Evolutionary conservation across 2,113 vertebrate species (phyloP), one percentile per base, ranked within the genome.

Genomic region (Pipa parva): DNA sequence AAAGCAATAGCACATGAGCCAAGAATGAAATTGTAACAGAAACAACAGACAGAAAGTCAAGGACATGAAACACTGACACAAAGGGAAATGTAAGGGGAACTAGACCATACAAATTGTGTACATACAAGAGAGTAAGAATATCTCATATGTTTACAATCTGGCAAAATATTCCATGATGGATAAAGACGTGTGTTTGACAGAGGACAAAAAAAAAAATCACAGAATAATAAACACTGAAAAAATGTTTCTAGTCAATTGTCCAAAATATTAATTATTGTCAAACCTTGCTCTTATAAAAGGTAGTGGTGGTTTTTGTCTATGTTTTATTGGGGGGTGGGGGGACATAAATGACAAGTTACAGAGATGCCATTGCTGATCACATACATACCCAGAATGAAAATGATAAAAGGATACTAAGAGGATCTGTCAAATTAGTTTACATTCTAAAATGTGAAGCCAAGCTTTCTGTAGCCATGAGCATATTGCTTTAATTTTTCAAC

Each of bases 401-500:
- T 92, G 87, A 88, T 85, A 89, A 85, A 87, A 69, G 61, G 75
- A 76, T 78, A 86, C 77, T 87, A 89, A 84, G 79, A 79, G 77
- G 39, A 86, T 81, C 87, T 86, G 88, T 89, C 85, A 93, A 88
- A 91, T 88, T 88, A 81, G 75, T 85, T 89, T 85, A 91, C 83
- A 85, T 85, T 83, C 89, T 88, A 77, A 87, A 83, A 88, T 86
- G 89, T 80, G 90, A 91, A 80, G 70, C 64, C 65, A 86, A 80
- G 83, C 82, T 87, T 90, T 86, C 81, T 79, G 73, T 84, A 83
- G 79, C 78, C 58, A 74, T 67, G 82, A 85, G 88, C 90, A 93
- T 90, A 92, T 90, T 91, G 85, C 83, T 81, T 91, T 88, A 85
- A 92, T 93, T 92, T 93, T 89, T 93, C 90, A 94, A 85, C 79